Evolutionary conservation across 2,888 invertebrate genomes (phyloP), one percentile per base, ranked within the genome.

Genomic region (Platypus cylindrus): DNA sequence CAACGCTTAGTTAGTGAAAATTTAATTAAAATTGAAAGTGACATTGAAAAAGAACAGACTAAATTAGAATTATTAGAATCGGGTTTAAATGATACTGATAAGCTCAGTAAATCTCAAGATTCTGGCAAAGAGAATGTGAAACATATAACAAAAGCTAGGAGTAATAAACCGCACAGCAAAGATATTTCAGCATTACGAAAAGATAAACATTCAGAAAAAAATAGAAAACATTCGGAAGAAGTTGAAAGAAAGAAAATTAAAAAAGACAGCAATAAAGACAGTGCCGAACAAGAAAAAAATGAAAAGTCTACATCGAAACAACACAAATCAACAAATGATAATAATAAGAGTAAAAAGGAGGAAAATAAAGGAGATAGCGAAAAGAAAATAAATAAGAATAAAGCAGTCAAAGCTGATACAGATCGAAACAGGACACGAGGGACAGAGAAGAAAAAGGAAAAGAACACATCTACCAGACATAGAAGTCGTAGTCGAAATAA

Each of bases 301-400:
- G 31, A 40, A 14, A 26, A 17, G 1, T 36, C 34, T 1, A 40
- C 33, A 27, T 23, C 29, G n/a, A n/a, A n/a, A n/a, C n/a, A n/a
- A n/a, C n/a, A n/a, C n/a, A n/a, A n/a, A n/a, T n/a, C n/a, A n/a
- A n/a, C n/a, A n/a, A n/a, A n/a, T n/a, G n/a, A n/a, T n/a, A n/a
- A n/a, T 28, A 26, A 34, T 29, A 41, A 57, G 54, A 46, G 55
- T 51, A 44, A 59, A 50, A 55, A 60, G 52, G 44, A 54, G 51
- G 51, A 57, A 33, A 52, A 50, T 43, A 45, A 51, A 32, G 51
- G 44, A 41, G 47, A 48, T 36, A 54, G 47, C 43, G 37, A 48
- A 27, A 41, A 41, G 24, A 43, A 41, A 27, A 34, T 38, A 23
- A 43, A 45, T 16, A 37, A 34, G 31, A 12, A 40, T 37, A 22